Evolutionary conservation across 2,888 invertebrate species (phyloP).

Genomic region (Oscheius sp.): DNA sequence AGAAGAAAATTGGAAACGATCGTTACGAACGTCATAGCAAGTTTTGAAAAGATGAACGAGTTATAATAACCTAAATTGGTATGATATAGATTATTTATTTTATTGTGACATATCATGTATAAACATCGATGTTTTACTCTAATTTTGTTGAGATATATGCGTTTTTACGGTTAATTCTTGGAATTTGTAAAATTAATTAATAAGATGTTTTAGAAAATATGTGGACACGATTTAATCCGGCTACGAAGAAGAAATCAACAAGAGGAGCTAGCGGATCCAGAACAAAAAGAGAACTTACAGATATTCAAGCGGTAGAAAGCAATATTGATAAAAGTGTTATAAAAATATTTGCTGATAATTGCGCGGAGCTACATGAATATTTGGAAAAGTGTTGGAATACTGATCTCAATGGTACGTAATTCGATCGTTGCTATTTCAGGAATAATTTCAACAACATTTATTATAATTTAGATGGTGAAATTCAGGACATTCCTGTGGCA

Average conservation of each 20-base stretch:
- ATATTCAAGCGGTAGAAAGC: no score
- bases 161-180: not conserved
- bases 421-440: no score
- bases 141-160: not conserved
- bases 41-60: slow-evolving; percentile 36
- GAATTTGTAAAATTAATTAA: not conserved
- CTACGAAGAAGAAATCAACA: no score
- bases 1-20: slow-evolving; percentile 42
- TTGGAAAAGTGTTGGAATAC: not conserved
- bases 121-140: not conserved
- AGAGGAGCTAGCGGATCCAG: no score
- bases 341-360: not conserved
- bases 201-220: not conserved
- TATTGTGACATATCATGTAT: not conserved
- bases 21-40: slow-evolving; percentile 47
- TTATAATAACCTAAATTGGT: slow-evolving; percentile 4
- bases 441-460: not conserved
- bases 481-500: not conserved
- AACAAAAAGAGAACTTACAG: no score
- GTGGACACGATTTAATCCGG: not conserved
- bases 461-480: not conserved
- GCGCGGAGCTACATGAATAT: not conserved
- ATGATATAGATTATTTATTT: not conserved
- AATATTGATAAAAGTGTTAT: not conserved
- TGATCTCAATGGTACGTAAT: no score